A percentile compares a stretch with the other conserved stretches of the same genome.
phyloP scores from a whole-genome alignment of 92 coral and sea anemone species.

The Diadumene lineata region DNA sequence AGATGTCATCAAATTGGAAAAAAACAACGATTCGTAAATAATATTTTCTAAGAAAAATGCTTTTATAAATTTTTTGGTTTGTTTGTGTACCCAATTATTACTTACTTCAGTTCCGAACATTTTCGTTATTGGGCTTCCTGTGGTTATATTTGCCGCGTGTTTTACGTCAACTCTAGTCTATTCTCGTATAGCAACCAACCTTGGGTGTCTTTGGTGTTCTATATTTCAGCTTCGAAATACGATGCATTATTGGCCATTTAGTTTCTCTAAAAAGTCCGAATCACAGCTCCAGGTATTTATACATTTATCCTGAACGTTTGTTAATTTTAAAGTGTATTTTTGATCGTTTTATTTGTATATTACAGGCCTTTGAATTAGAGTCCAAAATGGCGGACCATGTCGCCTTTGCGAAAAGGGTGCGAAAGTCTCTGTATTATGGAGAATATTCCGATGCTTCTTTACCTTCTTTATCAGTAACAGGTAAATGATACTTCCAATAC shows the following conservation, averaged over 20 bases:
- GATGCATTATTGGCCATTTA: constrained; percentile 12
- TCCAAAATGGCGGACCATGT: constrained; percentile 59
- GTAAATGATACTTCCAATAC: constrained; percentile 25
- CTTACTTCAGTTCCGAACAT: neutral
- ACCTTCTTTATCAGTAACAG: constrained; percentile 94
- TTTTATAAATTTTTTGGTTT: no score
- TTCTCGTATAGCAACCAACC: neutral
- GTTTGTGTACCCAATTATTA: no score
- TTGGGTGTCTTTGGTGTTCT: neutral
- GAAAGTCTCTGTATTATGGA: constrained; percentile 89
- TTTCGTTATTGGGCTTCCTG: neutral
- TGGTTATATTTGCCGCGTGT: neutral
- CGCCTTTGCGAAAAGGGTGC: constrained; percentile 78
- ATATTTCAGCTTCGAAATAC: neutral
- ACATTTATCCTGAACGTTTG: neutral
- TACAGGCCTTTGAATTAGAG: constrained; percentile 20
- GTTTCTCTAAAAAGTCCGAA: neutral
- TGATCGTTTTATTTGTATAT: neutral
- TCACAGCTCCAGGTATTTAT: neutral
- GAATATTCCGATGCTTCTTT: constrained; percentile 86
- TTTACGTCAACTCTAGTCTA: neutral
- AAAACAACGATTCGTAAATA: no score
- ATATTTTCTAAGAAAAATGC: no score
- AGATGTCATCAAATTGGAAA: no score
- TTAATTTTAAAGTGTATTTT: neutral